These are phyloP conservation scores for Hemiprocne comata DNA, from an alignment of 2,113 vertebrate genomes.

Conservation along the genomic window DNA sequence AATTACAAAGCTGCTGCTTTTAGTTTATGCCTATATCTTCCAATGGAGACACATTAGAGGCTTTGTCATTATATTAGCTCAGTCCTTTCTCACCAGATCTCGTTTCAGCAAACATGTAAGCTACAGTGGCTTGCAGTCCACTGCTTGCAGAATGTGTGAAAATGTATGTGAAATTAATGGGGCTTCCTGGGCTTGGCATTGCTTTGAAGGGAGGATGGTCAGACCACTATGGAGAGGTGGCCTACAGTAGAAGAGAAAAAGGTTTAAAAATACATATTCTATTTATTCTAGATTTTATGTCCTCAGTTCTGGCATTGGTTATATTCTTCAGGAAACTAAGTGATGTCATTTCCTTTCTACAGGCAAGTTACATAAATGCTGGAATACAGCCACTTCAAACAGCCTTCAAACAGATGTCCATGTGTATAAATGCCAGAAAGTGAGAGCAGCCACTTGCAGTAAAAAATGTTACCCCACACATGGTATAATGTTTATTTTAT, in stretches of 20 bases:
- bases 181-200: neutral
- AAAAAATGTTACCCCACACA: conserved; percentile 74
- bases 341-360: conserved; percentile 80
- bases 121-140: neutral
- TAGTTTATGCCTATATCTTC: neutral
- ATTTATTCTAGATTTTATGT: conserved; percentile 64
- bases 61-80: neutral
- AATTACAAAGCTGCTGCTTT: neutral
- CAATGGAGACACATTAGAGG: neutral
- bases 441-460: conserved; percentile 76
- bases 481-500: conserved; percentile 79
- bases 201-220: neutral
- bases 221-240: neutral
- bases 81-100: neutral
- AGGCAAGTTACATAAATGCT: conserved; percentile 78
- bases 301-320: conserved; percentile 50
- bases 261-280: conserved; percentile 36
- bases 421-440: conserved; percentile 78
- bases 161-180: neutral
- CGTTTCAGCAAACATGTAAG: neutral
- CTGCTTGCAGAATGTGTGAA: neutral
- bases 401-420: conserved; percentile 78
- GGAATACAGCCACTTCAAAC: conserved; percentile 74
- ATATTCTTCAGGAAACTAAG: conserved; percentile 75
- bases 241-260: neutral